Evolutionary conservation across 2,113 vertebrate species (phyloP).

Genomic region (Eira barbara): DNA sequence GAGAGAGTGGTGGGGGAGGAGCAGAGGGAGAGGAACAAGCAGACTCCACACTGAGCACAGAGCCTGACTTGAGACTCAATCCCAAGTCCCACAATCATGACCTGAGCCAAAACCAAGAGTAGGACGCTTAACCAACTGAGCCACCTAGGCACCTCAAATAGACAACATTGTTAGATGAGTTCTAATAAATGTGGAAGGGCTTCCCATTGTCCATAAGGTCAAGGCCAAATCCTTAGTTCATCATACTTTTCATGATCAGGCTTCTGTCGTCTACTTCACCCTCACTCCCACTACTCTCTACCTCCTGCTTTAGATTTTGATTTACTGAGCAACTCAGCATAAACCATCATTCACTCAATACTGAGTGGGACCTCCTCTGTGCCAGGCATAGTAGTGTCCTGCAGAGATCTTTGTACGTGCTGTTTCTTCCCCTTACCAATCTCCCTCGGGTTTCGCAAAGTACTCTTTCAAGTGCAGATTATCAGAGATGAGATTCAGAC

Average conservation of each 20-base stretch:
- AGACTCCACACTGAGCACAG: not conserved
- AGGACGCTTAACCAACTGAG: not conserved
- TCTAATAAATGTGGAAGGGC: not conserved
- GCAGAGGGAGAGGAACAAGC: not conserved
- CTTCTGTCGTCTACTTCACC: not conserved
- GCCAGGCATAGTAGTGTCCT: not conserved
- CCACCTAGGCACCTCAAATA: not conserved
- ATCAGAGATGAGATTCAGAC: not conserved
- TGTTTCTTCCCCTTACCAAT: not conserved
- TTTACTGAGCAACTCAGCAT: not conserved
- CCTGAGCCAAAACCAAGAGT: not conserved
- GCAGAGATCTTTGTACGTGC: not conserved
- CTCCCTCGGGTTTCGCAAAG: not conserved
- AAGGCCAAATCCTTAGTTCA: not conserved
- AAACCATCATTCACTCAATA: not conserved
- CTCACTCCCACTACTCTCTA: not conserved
- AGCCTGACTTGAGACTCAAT: not conserved
- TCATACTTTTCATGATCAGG: not conserved
- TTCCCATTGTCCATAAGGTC: not conserved
- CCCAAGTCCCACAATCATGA: not conserved
- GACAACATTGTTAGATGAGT: not conserved
- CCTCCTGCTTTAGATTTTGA: not conserved
- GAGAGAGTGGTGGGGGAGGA: not conserved
- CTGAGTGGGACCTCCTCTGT: not conserved
- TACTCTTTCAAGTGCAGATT: not conserved